A percentile compares a stretch with the other conserved stretches of the same genome.
These are phyloP conservation scores for Lasioglossum calceatum DNA, from an alignment of 2,888 invertebrate genomes.

Conservation along the genomic window DNA sequence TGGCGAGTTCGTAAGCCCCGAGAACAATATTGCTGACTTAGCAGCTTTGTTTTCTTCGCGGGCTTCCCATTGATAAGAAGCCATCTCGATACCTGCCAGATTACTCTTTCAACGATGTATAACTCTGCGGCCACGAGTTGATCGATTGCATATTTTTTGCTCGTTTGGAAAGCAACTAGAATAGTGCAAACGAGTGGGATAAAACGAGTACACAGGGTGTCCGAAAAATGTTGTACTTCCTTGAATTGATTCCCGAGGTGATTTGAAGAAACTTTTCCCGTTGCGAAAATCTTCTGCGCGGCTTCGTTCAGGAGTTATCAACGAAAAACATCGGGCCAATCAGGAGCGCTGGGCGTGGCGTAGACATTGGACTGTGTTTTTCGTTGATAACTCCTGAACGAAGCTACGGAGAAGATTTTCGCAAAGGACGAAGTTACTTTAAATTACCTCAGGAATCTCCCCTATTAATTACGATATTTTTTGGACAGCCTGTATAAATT, in stretches of 20 bases:
- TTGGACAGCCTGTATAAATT: neutral
- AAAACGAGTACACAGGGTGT: neutral
- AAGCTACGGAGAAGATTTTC: too few relatives aligned
- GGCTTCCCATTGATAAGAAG: conserved; percentile 42
- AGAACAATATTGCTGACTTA: conserved; percentile 19
- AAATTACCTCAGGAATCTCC: too few relatives aligned
- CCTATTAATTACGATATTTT: too few relatives aligned
- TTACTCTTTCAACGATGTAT: conserved; percentile 24
- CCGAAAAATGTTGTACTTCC: too few relatives aligned
- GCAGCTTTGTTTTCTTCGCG: conserved; percentile 14
- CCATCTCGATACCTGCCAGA: conserved; percentile 31
- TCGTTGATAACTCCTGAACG: too few relatives aligned
- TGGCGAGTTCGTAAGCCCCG: neutral
- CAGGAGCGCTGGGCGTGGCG: too few relatives aligned
- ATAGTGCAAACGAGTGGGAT: neutral
- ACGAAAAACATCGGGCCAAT: too few relatives aligned
- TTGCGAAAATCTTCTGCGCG: too few relatives aligned
- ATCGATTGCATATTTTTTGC: neutral
- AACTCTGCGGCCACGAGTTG: conserved; percentile 1
- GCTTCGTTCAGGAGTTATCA: too few relatives aligned
- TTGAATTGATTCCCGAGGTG: too few relatives aligned
- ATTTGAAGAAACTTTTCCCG: too few relatives aligned
- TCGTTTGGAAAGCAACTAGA: neutral
- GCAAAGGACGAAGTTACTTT: neutral
- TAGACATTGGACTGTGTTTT: too few relatives aligned